Conservation (phyloP, 2,888 invertebrate genomes). For the Anagyrus pseudococci region DNA sequence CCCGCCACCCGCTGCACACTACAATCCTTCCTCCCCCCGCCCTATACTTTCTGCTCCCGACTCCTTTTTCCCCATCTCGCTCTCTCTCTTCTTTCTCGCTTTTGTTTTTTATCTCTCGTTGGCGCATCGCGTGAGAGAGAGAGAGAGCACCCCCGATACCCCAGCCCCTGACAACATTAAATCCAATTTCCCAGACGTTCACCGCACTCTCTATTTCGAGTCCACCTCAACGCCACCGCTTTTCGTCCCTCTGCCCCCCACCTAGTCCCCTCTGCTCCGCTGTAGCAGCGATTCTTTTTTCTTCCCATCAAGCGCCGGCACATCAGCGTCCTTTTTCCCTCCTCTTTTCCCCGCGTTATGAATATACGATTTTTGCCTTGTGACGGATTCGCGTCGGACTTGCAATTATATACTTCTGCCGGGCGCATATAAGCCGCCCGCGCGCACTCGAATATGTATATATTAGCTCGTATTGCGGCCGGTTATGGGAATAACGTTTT, state of each 20-base stretch:
- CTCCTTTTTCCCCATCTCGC: constrained; percentile 1
- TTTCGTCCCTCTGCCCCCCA: constrained; percentile 14
- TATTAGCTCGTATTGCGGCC: not conserved
- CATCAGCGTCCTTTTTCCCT: not conserved
- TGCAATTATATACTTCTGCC: constrained; percentile 28
- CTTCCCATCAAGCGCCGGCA: too few species aligned
- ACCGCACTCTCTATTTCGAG: constrained; percentile 32
- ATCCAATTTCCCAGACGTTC: constrained; percentile 46
- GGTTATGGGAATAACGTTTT: constrained; percentile 25
- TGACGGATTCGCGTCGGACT: constrained; percentile 21
- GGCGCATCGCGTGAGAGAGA: constrained; percentile 1
- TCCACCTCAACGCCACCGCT: constrained; percentile 19
- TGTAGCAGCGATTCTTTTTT: too few species aligned
- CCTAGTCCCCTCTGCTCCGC: not conserved
- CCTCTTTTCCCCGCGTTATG: constrained; percentile 18
- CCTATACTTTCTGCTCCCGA: not conserved
- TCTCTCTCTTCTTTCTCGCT: not conserved
- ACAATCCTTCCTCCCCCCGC: constrained; percentile 35
- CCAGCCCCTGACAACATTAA: constrained; percentile 46
- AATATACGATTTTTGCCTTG: constrained; percentile 29
- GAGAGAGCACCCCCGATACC: constrained; percentile 12
- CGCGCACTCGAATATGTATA: not conserved
- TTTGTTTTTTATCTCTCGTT: constrained; percentile 3
- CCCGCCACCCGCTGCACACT: constrained; percentile 35
- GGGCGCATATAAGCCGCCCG: constrained; percentile 20